Base-by-base conservation (phyloP, 2,113 vertebrate species). In the Prionailurus viverrinus region DNA sequence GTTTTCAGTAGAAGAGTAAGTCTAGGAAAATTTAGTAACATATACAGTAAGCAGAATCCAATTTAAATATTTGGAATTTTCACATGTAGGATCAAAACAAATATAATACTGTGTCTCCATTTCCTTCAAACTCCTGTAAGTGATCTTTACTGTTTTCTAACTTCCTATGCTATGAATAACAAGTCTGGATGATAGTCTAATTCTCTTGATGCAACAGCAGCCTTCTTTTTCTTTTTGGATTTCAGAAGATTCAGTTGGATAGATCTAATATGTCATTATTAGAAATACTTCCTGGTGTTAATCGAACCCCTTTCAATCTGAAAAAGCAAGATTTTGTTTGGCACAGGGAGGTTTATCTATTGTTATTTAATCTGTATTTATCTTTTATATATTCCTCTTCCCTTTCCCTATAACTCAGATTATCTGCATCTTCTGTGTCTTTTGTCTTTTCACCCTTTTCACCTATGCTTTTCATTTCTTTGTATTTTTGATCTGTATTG, bases 1-100 rank as follows among this genome's bases (percentile, higher is more conserved):
- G 15, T 85, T 95, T 84, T 58, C 48, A 66, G 31, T 91, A 55
- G 58, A 85, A 95, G 23, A 27, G 36, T n/a, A 95, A 33, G 69
- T 48, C 48, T 85, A 63, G 55, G 25, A 76, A 78, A 41, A 85
- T 91, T 78, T 27, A 25, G 27, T 31, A 68, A 91, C 69, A 68
- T 53, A 73, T 82, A 58, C 16, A 36, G 12, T 78, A 69, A 85
- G 61, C 23, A 78, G 23, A 78, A 68, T 48, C 31, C 58, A 95
- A 78, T 91, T 68, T 78, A 25, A 68, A 18, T 78, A 45, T 58
- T 55, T 76, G 69, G 45, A 33, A 78, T 31, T 53, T 79, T 79
- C 48, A 53, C 45, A 21, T 10, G 11, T n/a, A 53, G 48, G 9
- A n/a, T 33, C 76, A 53, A 31, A 79, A 53, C 31, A 79, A 51